Percentiles rank a stretch among this genome's conserved stretches.
Conservation (phyloP, 2,113 vertebrate genomes). For the Pipa parva region DNA sequence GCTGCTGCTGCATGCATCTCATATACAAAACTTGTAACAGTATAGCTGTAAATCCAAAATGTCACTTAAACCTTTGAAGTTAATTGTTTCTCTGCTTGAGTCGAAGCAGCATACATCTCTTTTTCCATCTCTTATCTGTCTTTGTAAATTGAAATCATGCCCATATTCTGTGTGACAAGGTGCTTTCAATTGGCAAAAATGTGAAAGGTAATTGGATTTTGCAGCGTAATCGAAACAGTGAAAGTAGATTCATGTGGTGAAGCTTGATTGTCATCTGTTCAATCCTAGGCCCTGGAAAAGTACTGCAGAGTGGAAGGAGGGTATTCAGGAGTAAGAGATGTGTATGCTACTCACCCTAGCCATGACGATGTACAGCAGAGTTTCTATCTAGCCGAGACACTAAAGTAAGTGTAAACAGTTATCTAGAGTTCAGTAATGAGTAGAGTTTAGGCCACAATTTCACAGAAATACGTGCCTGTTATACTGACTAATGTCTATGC, state of each 20-base stretch:
- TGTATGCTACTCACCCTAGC: conserved; percentile 73
- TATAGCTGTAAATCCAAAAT: conserved; percentile 26
- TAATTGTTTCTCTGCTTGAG: conserved; percentile 26
- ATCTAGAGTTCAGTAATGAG: no score
- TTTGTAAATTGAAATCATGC: conserved; percentile 33
- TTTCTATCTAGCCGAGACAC: conserved; percentile 93
- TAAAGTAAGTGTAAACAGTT: conserved; percentile 76
- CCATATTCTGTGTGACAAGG: conserved; percentile 4
- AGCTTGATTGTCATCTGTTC: neutral
- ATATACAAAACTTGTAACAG: conserved; percentile 23
- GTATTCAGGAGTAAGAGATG: conserved; percentile 88
- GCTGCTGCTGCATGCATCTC: conserved; percentile 12
- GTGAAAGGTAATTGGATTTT: conserved; percentile 29
- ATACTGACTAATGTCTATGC: no score
- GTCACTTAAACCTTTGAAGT: conserved; percentile 20
- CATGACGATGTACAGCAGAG: conserved; percentile 96
- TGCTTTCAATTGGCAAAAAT: conserved; percentile 16
- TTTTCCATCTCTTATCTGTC: conserved; percentile 7
- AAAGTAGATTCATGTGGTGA: conserved; percentile 21
- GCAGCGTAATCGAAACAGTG: conserved; percentile 20
- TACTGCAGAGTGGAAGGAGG: conserved; percentile 85
- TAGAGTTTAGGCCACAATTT: no score
- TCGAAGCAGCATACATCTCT: conserved; percentile 9
- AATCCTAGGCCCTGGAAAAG: conserved; percentile 82
- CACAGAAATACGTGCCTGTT: no score